Percentiles rank a stretch among this genome's conserved stretches.
These are phyloP conservation scores for Leptothorax acervorum DNA, from an alignment of 2,888 invertebrate genomes.

Conservation along the genomic window DNA sequence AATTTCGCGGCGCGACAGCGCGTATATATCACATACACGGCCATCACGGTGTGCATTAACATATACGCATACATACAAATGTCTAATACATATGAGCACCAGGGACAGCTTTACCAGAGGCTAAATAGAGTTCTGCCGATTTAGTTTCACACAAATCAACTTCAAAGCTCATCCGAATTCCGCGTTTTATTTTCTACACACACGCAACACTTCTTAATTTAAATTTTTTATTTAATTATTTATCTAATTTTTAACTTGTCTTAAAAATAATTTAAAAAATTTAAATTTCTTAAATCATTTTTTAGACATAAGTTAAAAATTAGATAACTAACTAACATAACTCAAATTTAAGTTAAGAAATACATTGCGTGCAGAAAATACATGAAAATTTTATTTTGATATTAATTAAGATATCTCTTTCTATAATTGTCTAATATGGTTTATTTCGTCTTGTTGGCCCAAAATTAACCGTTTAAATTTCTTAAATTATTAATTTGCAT, in stretches of 20 bases:
- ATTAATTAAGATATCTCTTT: not conserved
- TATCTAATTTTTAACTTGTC: not conserved
- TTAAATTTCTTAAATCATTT: not conserved
- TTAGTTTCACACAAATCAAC: constrained; percentile 4
- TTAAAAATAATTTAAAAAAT: not conserved
- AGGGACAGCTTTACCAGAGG: constrained; percentile 22
- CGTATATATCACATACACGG: constrained; percentile 18
- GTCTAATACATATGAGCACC: constrained; percentile 9
- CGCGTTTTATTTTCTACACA: not conserved
- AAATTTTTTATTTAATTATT: not conserved
- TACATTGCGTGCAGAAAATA: not conserved
- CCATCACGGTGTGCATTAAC: not conserved
- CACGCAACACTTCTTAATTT: not conserved
- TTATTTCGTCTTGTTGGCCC: too few species aligned
- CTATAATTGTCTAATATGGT: too few species aligned
- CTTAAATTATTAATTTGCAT: not conserved
- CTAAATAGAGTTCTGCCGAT: constrained; percentile 6
- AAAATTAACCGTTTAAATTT: not conserved
- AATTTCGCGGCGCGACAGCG: constrained; percentile 45
- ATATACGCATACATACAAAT: not conserved
- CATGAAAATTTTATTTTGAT: not conserved
- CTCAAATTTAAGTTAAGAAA: not conserved
- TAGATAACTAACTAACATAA: too few species aligned
- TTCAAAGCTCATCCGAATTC: not conserved
- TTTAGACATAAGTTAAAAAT: too few species aligned